Percentiles rank a stretch among this genome's conserved stretches.
Evolutionary conservation across 1,140 invertebrate species (phyloP).

Genomic region (Trichoplusia ni): DNA sequence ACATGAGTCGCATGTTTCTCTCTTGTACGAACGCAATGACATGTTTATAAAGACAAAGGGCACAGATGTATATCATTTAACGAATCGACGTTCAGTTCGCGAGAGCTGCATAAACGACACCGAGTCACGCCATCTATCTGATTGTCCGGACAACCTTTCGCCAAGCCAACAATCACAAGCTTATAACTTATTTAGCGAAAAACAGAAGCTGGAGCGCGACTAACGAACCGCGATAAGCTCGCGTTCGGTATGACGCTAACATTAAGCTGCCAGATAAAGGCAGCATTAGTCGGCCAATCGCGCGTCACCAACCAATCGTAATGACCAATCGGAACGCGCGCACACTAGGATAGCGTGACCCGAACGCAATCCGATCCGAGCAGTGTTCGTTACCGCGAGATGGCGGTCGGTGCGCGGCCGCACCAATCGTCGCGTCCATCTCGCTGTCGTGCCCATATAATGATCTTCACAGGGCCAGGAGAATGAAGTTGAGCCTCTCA

Average conservation of each 20-base stretch:
- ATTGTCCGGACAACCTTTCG: conserved; percentile 72
- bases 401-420: conserved; percentile 64
- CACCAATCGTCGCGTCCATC: conserved; percentile 80
- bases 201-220: conserved; percentile 71
- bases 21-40: conserved; percentile 65
- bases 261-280: conserved; percentile 68
- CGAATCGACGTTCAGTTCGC: conserved; percentile 75
- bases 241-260: conserved; percentile 73
- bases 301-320: conserved; percentile 65
- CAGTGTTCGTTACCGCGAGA: conserved; percentile 78
- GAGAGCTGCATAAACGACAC: conserved; percentile 74
- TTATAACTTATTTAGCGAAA: conserved; percentile 81
- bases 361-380: conserved; percentile 77
- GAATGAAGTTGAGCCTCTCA: conserved; percentile 81
- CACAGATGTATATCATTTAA: conserved; percentile 77
- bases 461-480: conserved; percentile 80
- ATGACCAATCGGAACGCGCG: conserved; percentile 70
- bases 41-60: conserved; percentile 79
- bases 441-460: conserved; percentile 80
- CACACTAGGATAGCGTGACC: conserved; percentile 80
- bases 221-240: conserved; percentile 75
- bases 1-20: conserved; percentile 63
- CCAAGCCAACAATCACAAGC: conserved; percentile 67
- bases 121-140: conserved; percentile 80
- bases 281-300: conserved; percentile 69